Evolutionary conservation across 2,113 vertebrate genomes (phyloP).

Genomic region (Mirza zaza): DNA sequence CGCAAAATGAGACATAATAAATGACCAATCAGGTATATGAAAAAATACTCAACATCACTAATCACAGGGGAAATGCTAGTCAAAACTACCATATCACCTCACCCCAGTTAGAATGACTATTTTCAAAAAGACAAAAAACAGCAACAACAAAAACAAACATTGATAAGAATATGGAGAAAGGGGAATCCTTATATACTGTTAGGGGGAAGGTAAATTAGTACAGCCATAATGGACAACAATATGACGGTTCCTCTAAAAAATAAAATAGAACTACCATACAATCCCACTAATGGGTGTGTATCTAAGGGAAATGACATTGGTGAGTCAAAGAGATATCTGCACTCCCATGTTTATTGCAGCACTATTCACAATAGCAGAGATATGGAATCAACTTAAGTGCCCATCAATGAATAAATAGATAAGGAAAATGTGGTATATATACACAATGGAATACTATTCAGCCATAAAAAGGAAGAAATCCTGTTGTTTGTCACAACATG

Average conservation of each 20-base stretch:
- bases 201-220: neutral
- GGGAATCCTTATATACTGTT: neutral
- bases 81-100: neutral
- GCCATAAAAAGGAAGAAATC: neutral
- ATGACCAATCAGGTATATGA: neutral
- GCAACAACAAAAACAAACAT: neutral
- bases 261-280: neutral
- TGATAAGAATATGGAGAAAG: neutral
- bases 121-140: neutral
- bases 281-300: neutral
- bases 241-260: neutral
- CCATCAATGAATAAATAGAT: neutral
- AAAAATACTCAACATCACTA: neutral
- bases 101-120: neutral
- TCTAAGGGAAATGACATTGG: neutral
- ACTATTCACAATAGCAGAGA: neutral
- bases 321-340: neutral
- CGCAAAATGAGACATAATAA: neutral
- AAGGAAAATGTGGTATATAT: neutral
- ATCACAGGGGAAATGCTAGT: neutral
- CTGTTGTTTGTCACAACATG: neutral
- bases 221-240: neutral
- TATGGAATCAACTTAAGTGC: neutral
- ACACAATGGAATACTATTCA: neutral
- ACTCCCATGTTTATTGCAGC: neutral